Conservation (phyloP, 2,888 invertebrate species). For the Chrysolina oricalcia region DNA sequence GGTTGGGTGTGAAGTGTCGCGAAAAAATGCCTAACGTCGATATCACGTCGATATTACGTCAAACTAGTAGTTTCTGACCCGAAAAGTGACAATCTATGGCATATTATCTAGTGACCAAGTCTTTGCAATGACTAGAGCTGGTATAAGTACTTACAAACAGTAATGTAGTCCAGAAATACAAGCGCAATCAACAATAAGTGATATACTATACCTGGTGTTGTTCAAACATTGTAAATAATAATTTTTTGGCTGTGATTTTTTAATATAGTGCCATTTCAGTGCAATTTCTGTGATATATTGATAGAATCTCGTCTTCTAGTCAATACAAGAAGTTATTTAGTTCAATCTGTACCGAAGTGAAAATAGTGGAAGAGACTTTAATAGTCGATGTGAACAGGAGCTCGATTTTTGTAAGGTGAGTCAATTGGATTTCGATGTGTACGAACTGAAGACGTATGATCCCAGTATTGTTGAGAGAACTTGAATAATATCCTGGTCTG, state of each 20-base stretch:
- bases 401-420: not conserved
- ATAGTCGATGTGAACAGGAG: constrained; percentile 27
- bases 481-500: too few species aligned
- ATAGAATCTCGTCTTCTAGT: constrained; percentile 16
- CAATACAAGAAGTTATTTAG: not conserved
- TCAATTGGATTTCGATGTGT: not conserved
- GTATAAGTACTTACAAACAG: not conserved
- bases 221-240: not conserved
- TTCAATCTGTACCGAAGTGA: not conserved
- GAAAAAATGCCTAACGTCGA: not conserved
- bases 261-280: constrained; percentile 25
- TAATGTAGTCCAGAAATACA: not conserved
- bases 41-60: not conserved
- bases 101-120: not conserved
- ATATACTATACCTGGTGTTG: not conserved
- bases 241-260: constrained; percentile 27
- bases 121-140: not conserved
- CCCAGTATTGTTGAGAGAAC: too few species aligned
- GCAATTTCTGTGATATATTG: constrained; percentile 32
- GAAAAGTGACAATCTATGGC: not conserved
- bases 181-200: not conserved
- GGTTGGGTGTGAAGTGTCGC: not conserved
- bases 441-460: too few species aligned
- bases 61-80: not conserved
- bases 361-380: constrained; percentile 26